Evolutionary conservation across 2,113 vertebrate genomes (phyloP), one percentile per base, ranked within the genome.

Genomic region (Gracilinanus agilis): DNA sequence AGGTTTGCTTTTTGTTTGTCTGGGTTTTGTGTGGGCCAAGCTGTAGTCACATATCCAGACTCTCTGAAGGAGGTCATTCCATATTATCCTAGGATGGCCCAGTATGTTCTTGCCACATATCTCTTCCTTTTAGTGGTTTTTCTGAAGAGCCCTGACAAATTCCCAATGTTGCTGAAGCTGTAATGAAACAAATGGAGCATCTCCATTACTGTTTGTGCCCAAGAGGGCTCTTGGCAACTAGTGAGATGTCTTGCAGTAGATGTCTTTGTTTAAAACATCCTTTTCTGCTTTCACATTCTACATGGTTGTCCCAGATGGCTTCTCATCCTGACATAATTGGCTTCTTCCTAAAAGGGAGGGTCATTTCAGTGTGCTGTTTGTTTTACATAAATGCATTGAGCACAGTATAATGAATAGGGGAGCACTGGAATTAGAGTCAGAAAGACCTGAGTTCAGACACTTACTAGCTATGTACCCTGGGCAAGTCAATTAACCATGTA

Each of bases 361-460:
- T 53, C 55, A 90, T 21, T 55, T 94, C 54, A 25, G 21, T 89
- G n/a, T n/a, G 24, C 53, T 49, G 53, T 29, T 90, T 93, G 24
- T 55, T 95, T 67, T 75, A 53, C 90, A 91, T 75, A 91, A 91
- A 54, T 58, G 53, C 27, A 54, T 53, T 53, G 90, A 92, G 53
- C 44, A 88, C 54, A 40, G 25, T 89, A 88, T 88, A 58, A 11
- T 67, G 29, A 67, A n/a, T n/a, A 75, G 61, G n/a, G 34, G 61
- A 75, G 61, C 29, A 75, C 12, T 34, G 11, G 61, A n/a, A 75
- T 75, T n/a, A 12, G 61, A 75, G 12, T 75, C 61, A n/a, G 61
- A 34, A 75, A n/a, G 29, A 75, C n/a, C 6, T 10, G 3, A 6
- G n/a, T 75, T 75, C 4, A n/a, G 29, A n/a, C 11, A 67, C 27